A percentile compares a stretch with the other conserved stretches of the same genome.
Conservation (phyloP, 2,113 vertebrate species). For the Addax nasomaculatus region DNA sequence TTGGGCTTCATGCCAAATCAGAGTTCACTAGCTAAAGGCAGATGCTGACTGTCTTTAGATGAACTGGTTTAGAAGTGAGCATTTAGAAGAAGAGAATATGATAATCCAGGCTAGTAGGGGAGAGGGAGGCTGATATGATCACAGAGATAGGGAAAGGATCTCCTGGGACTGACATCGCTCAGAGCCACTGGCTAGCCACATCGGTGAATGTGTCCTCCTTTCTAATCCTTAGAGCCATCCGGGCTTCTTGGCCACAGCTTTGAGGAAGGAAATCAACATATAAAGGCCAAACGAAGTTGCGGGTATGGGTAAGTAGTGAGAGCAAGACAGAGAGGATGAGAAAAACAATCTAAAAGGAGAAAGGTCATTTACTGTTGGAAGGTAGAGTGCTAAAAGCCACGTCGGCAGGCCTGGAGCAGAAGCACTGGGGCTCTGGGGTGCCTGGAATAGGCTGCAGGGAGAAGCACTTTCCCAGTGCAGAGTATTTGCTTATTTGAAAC, state of each 20-base stretch:
- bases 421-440: neutral
- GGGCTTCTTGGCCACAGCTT: constrained; percentile 14
- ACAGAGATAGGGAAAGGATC: neutral
- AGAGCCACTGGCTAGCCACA: constrained; percentile 4
- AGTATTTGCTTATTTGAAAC: constrained; percentile 26
- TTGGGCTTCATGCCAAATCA: neutral
- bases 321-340: constrained; percentile 21
- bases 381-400: neutral
- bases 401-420: neutral
- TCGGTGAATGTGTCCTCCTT: constrained; percentile 3
- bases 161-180: constrained; percentile 27
- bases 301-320: neutral
- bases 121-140: neutral
- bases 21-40: neutral
- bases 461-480: neutral
- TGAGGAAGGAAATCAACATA: constrained; percentile 43
- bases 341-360: constrained; percentile 13
- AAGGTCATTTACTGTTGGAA: constrained; percentile 44
- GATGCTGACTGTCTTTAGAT: neutral
- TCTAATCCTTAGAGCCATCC: constrained; percentile 18
- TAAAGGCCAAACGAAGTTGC: neutral
- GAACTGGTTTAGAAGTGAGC: neutral
- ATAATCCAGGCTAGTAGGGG: neutral
- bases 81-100: neutral
- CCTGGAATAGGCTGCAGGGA: constrained; percentile 6